Base-by-base conservation (phyloP, 2,113 vertebrate species). In the Poecilia latipinna region DNA sequence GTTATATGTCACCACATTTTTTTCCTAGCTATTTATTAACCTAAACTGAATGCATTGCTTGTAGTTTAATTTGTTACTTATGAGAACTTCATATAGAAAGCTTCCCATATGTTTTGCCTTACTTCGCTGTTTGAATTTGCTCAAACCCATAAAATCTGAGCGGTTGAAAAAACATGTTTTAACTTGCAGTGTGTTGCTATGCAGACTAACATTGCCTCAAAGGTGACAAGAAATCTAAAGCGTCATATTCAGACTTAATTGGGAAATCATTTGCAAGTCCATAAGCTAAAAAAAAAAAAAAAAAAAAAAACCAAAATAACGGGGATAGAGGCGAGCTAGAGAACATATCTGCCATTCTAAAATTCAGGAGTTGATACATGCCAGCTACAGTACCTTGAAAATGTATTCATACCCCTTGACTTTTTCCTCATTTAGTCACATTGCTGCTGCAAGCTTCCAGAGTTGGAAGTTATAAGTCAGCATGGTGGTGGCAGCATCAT, bases 191-290 rank as follows among this genome's bases (percentile, higher is more conserved):
- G 13, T 61, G 78, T 75, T 75, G 66, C 37, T 29, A 48, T 44
- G 26, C 39, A 29, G 7, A 86, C 86, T 84, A 86, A 89, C 54
- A 26, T 65, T 61, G 22, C 1, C 61, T 71, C 32, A 69, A 71
- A 85, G 51, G 28, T 29, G 11, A 44, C 60, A 63, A 44, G 11
- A 62, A 17, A 0, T 13, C 10, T 19, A 61, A 28, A 39, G 11
- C 13, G 7, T 35, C 12, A 10, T 4, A 3, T 42, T 22, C 3
- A 48, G 13, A 57, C 51, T 60, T 60, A 4, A 12, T 24, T 17
- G 19, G 19, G 15, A 4, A 32, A 17, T 22, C 8, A 69, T 32
- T 22, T 33, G 11, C 8, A 24, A 54, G 22, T 54, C 51, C 22
- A 17, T 31, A 15, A 8, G 1, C 22, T 15, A n/a, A 54, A 32